These are phyloP conservation scores for Xyliphius kryptos DNA, from an alignment of 2,113 vertebrate species.

Conservation along the genomic window DNA sequence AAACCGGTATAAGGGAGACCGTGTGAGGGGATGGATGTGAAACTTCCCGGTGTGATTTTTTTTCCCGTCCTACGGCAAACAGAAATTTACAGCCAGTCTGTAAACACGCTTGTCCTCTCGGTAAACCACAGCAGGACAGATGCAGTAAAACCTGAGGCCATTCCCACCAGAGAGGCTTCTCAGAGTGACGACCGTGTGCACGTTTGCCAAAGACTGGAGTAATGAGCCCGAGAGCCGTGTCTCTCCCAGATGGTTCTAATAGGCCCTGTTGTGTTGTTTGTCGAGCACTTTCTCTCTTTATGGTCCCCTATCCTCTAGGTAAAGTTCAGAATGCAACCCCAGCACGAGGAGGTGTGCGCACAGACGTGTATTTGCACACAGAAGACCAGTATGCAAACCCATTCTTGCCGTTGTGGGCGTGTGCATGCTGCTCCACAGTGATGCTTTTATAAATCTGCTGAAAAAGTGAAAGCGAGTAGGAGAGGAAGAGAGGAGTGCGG, in stretches of 20 bases:
- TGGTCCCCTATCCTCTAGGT: background rate
- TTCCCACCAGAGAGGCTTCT: background rate
- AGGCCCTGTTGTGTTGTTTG: slow-evolving; percentile 6
- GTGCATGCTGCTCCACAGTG: slow-evolving; percentile 37
- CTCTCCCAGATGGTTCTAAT: slow-evolving; percentile 30
- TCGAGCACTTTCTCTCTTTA: slow-evolving; percentile 5
- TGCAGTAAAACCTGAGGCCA: background rate
- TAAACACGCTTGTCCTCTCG: slow-evolving; percentile 15
- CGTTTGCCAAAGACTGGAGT: slow-evolving; percentile 1
- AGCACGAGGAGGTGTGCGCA: too few species aligned
- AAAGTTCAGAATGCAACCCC: too few species aligned
- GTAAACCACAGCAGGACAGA: slow-evolving; percentile 8
- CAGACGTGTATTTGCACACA: too few species aligned
- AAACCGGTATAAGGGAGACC: slow-evolving; percentile 34
- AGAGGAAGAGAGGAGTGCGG: slow-evolving; percentile 36
- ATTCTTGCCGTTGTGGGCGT: slow-evolving; percentile 30
- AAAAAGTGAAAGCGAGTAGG: background rate
- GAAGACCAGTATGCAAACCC: slow-evolving; percentile 15
- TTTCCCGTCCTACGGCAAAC: background rate
- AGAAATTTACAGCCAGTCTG: slow-evolving; percentile 13
- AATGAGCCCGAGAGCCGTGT: slow-evolving; percentile 2
- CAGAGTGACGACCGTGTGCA: slow-evolving; percentile 10
- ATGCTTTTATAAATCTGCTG: slow-evolving; percentile 43
- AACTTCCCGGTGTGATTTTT: slow-evolving; percentile 5
- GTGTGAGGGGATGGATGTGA: slow-evolving; percentile 10